phyloP scores from a whole-genome alignment of 2,797 vertebrate genomes.

The Podarcis siculus region DNA sequence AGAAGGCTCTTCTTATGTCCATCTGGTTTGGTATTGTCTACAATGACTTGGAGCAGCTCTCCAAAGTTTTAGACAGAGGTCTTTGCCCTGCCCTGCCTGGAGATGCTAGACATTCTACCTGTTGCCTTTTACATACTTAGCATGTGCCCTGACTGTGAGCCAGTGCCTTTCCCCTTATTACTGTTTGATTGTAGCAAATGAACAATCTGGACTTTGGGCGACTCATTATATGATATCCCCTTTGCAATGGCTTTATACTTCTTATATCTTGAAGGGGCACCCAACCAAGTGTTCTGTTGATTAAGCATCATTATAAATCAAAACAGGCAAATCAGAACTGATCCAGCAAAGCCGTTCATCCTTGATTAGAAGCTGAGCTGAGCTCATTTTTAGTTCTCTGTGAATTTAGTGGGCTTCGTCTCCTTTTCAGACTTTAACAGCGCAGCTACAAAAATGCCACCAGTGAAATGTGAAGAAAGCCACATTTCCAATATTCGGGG shows the following conservation, averaged over 20 bases:
- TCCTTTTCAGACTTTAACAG: not conserved
- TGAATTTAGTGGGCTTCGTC: not conserved
- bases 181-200: not conserved
- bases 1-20: too few species aligned
- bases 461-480: not conserved
- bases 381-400: not conserved
- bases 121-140: too few species aligned
- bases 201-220: not conserved
- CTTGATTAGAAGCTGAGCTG: not conserved
- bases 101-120: too few species aligned
- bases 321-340: not conserved
- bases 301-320: conserved; percentile 2
- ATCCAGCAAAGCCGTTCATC: not conserved
- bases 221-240: not conserved
- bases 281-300: not conserved
- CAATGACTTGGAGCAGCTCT: too few species aligned
- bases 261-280: not conserved
- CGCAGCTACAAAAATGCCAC: not conserved
- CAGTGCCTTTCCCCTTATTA: too few species aligned
- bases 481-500: not conserved
- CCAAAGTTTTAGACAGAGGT: too few species aligned
- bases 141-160: too few species aligned
- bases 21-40: too few species aligned
- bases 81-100: too few species aligned
- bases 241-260: not conserved